Conservation (phyloP, 2,797 vertebrate genomes). For the Zenarchopterus dispar region DNA sequence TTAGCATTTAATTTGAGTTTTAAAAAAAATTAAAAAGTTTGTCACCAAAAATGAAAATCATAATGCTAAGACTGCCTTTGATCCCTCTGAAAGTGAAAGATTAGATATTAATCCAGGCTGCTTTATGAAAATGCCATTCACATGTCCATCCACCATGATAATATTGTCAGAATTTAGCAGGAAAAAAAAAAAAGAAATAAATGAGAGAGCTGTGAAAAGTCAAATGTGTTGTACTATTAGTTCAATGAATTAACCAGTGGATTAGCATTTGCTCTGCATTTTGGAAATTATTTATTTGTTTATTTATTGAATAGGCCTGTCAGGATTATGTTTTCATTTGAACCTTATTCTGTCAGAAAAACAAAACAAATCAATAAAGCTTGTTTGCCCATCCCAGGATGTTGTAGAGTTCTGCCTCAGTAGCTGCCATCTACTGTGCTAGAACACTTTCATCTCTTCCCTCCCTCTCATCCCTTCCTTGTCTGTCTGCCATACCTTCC, state of each 20-base stretch:
- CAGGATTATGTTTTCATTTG: constrained; percentile 60
- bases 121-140: constrained; percentile 73
- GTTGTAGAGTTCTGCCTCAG: constrained; percentile 50
- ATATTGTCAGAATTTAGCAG: constrained; percentile 42
- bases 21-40: constrained; percentile 36
- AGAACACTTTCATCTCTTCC: constrained; percentile 58
- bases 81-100: constrained; percentile 63
- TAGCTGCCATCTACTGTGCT: constrained; percentile 38
- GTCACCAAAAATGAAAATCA: constrained; percentile 30
- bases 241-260: constrained; percentile 54
- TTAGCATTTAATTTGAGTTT: constrained; percentile 8
- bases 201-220: constrained; percentile 35
- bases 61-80: constrained; percentile 47
- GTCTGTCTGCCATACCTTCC: constrained; percentile 71
- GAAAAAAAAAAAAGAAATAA: constrained; percentile 28
- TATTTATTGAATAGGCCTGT: constrained; percentile 24
- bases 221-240: constrained; percentile 29
- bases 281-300: constrained; percentile 1
- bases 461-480: constrained; percentile 55
- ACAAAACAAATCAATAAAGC: constrained; percentile 66
- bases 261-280: constrained; percentile 49
- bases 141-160: constrained; percentile 37
- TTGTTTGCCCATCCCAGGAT: constrained; percentile 48
- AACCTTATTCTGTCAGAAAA: constrained; percentile 58
- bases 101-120: constrained; percentile 63